Conservation (phyloP, 2,797 vertebrate genomes). For the Scolopax rusticola region DNA sequence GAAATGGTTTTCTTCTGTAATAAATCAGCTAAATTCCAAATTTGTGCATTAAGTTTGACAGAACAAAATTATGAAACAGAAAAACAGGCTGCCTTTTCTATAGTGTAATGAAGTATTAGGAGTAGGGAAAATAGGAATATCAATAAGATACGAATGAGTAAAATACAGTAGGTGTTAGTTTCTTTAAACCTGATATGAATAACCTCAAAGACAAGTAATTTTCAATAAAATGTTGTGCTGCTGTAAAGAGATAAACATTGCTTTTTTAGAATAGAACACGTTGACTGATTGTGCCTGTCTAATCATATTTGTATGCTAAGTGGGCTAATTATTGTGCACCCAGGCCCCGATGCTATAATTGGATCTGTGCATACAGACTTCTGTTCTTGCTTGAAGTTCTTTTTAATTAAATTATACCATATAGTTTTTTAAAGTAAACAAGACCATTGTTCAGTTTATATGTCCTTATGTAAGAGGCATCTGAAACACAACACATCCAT, state of each 20-base stretch:
- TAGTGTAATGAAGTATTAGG: background rate
- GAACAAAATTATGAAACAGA: background rate
- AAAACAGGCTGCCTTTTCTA: background rate
- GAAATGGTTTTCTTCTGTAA: background rate
- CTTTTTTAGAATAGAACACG: background rate
- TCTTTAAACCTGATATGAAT: background rate
- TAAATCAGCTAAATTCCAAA: background rate
- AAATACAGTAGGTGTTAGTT: background rate
- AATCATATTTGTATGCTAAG: background rate
- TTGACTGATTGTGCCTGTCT: background rate
- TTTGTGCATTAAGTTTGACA: background rate
- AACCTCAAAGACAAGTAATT: background rate
- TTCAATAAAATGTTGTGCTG: background rate
- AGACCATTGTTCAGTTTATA: background rate
- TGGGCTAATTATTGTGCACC: background rate
- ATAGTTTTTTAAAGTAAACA: constrained; percentile 3
- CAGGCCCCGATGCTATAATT: background rate
- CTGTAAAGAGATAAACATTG: background rate
- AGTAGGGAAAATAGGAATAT: background rate
- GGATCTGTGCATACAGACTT: background rate
- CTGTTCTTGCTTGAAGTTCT: background rate
- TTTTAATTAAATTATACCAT: background rate
- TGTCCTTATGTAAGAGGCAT: background rate
- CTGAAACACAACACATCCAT: background rate
- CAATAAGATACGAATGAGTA: background rate